Evolutionary conservation across 2,888 invertebrate genomes (phyloP), one percentile per base, ranked within the genome.

Genomic region (Lasioglossum lativentre): DNA sequence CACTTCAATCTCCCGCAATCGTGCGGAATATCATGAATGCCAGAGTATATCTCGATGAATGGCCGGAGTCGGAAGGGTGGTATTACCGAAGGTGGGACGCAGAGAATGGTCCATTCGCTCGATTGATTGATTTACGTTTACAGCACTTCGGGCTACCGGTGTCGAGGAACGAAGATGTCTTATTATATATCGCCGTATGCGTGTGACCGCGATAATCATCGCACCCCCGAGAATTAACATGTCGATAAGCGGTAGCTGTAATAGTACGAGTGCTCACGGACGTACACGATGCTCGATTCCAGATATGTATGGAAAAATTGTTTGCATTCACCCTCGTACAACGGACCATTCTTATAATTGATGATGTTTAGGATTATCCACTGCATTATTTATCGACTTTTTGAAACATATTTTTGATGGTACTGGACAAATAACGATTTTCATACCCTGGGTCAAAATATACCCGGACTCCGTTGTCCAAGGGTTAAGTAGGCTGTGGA

Each of bases 21-120:
- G 92, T 86, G 90, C 90, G 89, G 92, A 93, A 94, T 93, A 93
- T 93, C 93, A 93, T 92, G 93, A 94, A 93, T 93, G 92, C 92
- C 88, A 86, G 91, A 93, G 90, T 92, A 90, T 92, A 92, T 92
- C 88, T 90, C 91, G 92, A 92, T 92, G 91, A 93, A 93, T 93
- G 90, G 91, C 88, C 85, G 82, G 85, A 88, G 88, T 89, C 87
- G 89, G 90, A 90, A 90, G 88, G 88, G 82, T 84, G 88, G 88
- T 87, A 90, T 88, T 90, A 89, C 85, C 86, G 82, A 75, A 76
- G 87, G 79, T 82, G 82, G 78, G 86, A 73, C 76, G 81, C 68
- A n/a, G 84, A 87, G 87, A 89, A 90, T 86, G 90, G 89, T 76
- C 90, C 88, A 85, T 90, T 89, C 90, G 86, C 81, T 82, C 87